Conservation (phyloP, 2,113 vertebrate genomes). For the Paralichthys olivaceus region DNA sequence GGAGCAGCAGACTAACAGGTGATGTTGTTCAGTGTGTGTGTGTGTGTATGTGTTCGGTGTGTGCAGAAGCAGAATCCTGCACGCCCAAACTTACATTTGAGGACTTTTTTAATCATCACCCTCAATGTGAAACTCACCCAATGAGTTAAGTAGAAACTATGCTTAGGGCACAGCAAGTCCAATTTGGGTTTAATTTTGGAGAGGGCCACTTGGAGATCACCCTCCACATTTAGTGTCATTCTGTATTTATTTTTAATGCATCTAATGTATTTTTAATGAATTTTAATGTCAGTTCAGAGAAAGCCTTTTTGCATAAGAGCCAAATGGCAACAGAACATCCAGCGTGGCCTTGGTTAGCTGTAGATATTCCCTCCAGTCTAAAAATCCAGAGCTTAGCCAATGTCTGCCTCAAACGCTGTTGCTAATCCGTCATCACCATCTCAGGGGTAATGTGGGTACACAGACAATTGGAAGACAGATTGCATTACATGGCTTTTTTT, state of each 20-base stretch:
- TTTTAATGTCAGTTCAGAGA: background rate
- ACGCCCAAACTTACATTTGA: background rate
- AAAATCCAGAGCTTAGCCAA: background rate
- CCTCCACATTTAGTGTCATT: background rate
- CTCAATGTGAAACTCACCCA: background rate
- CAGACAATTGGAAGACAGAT: background rate
- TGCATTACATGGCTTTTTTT: no score
- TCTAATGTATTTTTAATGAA: background rate
- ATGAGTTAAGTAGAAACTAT: background rate
- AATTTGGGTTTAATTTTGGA: background rate
- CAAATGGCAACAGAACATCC: background rate
- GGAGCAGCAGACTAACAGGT: no score
- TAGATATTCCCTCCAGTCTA: background rate
- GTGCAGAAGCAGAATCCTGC: no score
- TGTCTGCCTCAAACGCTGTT: background rate
- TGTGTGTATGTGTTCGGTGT: background rate
- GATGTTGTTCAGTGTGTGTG: no score
- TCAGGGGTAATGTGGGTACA: background rate
- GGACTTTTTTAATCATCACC: background rate
- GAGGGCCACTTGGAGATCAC: background rate
- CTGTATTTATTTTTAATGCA: background rate
- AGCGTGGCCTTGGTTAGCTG: background rate
- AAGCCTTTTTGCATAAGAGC: background rate
- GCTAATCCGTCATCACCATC: background rate
- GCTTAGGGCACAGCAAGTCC: background rate